Conservation (phyloP, 2,888 invertebrate genomes). For the Cerastoderma edule region DNA sequence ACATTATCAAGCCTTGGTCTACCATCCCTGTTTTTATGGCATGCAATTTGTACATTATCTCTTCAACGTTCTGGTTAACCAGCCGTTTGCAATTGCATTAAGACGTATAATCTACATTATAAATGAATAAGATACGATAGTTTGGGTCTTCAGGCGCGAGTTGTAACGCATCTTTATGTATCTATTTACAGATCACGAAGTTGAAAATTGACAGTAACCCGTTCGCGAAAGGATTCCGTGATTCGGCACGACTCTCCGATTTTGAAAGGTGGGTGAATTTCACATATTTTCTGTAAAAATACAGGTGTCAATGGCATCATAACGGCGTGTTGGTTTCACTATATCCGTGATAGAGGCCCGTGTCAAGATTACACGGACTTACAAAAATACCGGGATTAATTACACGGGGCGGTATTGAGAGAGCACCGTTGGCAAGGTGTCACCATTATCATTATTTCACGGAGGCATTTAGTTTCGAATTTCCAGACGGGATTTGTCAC, state of each 20-base stretch:
- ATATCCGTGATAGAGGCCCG: conserved; percentile 30
- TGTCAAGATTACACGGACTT: conserved; percentile 27
- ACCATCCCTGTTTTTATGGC: conserved; percentile 2
- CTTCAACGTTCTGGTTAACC: neutral
- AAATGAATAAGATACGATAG: too few species aligned
- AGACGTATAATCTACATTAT: too few species aligned
- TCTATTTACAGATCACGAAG: conserved; percentile 92
- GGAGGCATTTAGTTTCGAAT: neutral
- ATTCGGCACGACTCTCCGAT: conserved; percentile 92
- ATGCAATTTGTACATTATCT: neutral
- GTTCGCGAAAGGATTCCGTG: conserved; percentile 98
- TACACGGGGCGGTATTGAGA: conserved; percentile 41
- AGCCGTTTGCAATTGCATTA: too few species aligned
- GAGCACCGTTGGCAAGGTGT: conserved; percentile 6
- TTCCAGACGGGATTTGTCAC: neutral
- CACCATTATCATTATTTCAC: neutral
- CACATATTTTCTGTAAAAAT: conserved; percentile 24
- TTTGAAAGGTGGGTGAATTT: conserved; percentile 78
- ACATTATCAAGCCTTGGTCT: conserved; percentile 7
- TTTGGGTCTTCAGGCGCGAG: too few species aligned
- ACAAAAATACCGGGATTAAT: conserved; percentile 23
- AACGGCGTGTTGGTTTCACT: conserved; percentile 41
- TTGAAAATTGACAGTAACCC: conserved; percentile 99
- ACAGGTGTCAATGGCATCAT: conserved; percentile 42
- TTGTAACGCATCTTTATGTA: neutral